Conservation (phyloP, 2,797 vertebrate genomes). For the Parotocinclus haroldoi region DNA sequence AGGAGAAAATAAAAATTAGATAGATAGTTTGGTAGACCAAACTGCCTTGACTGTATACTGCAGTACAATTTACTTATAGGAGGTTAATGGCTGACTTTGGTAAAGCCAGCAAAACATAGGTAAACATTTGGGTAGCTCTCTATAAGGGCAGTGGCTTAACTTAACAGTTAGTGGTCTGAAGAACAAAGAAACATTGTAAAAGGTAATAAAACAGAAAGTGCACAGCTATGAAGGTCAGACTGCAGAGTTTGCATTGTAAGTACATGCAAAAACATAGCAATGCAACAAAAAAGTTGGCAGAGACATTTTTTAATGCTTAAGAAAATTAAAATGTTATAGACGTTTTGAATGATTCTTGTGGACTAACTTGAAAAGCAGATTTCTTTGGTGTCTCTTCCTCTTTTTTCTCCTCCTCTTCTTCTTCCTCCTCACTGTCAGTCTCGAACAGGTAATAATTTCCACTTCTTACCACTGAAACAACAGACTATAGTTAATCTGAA, state of each 20-base stretch:
- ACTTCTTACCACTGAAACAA: conserved; percentile 87
- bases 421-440: conserved; percentile 90
- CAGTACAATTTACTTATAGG: conserved; percentile 95
- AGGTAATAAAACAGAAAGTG: conserved; percentile 38
- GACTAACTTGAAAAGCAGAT: conserved; percentile 80
- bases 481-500: background rate
- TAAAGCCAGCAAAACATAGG: conserved; percentile 96
- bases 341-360: background rate
- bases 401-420: conserved; percentile 81
- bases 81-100: conserved; percentile 98
- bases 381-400: conserved; percentile 79
- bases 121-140: conserved; percentile 99
- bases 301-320: too few relatives aligned
- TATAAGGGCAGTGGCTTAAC: conserved; percentile 63
- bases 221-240: conserved; percentile 7
- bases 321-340: conserved; percentile 2
- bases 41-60: conserved; percentile 96
- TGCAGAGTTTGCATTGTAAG: conserved; percentile 9
- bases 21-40: conserved; percentile 85
- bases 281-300: too few relatives aligned
- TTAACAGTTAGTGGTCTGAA: conserved; percentile 48
- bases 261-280: background rate
- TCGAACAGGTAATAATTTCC: conserved; percentile 98
- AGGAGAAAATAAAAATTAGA: too few relatives aligned
- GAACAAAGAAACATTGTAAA: conserved; percentile 49